Evolutionary conservation across 2,888 invertebrate genomes (phyloP).

Genomic region (Nezara viridula): DNA sequence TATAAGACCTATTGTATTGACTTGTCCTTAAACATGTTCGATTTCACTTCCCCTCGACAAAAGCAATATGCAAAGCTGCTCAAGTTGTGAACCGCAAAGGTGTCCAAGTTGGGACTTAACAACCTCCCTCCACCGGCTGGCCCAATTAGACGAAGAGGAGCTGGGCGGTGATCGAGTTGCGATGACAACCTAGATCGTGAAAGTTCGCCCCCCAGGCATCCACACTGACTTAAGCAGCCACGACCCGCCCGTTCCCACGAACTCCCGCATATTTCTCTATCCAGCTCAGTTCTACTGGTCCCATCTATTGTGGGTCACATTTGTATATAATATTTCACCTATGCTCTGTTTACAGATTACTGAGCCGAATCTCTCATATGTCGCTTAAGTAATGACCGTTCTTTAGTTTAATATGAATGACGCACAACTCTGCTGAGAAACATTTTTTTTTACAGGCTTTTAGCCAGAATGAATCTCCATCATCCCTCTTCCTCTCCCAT

Average conservation of each 20-base stretch:
- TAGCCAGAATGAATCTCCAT: too few relatives aligned
- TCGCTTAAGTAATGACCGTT: too few relatives aligned
- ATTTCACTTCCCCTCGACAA: not conserved
- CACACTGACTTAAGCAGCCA: conserved; percentile 46
- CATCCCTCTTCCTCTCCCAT: too few relatives aligned
- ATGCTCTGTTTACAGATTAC: too few relatives aligned
- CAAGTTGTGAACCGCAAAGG: conserved; percentile 1
- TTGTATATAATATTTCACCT: not conserved
- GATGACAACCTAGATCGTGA: conserved; percentile 47
- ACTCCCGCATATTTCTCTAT: conserved; percentile 33
- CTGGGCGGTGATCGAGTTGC: conserved; percentile 12
- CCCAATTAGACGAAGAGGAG: conserved; percentile 38
- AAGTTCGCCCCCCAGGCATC: conserved; percentile 29
- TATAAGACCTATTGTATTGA: too few relatives aligned
- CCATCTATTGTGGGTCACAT: not conserved
- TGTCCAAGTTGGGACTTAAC: not conserved
- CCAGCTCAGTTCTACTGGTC: not conserved
- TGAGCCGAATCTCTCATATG: too few relatives aligned
- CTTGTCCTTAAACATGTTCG: not conserved
- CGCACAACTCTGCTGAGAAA: too few relatives aligned
- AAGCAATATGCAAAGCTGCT: not conserved
- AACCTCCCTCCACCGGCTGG: not conserved
- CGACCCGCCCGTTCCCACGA: conserved; percentile 39
- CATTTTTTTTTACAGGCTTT: too few relatives aligned
- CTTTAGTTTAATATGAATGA: too few relatives aligned